Conservation (phyloP, 1,140 invertebrate genomes). For the Philotrypesis tridentata region DNA sequence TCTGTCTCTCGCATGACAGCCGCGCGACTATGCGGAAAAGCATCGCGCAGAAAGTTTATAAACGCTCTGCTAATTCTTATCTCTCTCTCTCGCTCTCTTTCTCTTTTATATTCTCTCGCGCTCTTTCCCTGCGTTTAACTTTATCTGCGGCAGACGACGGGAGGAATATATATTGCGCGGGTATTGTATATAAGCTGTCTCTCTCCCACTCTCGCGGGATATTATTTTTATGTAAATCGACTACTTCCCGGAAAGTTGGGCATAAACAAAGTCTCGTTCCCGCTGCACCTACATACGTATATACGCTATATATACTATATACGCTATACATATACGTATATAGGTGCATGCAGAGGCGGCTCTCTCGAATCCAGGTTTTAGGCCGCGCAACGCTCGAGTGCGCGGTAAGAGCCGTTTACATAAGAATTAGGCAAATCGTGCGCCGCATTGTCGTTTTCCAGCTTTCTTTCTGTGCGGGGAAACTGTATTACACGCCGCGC, state of each 20-base stretch:
- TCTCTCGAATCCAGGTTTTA: background rate
- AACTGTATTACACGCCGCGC: constrained; percentile 1
- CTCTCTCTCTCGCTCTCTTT: no score
- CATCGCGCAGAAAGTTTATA: background rate
- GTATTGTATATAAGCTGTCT: no score
- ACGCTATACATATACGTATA: no score
- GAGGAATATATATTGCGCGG: no score
- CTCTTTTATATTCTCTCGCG: no score
- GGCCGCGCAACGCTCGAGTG: constrained; percentile 12
- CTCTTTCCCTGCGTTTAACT: background rate
- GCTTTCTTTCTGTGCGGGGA: background rate
- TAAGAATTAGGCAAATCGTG: constrained; percentile 36
- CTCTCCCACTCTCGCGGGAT: background rate
- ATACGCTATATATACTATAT: no score
- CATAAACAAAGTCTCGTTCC: background rate
- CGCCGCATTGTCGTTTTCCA: constrained; percentile 6
- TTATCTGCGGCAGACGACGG: background rate
- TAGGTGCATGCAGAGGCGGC: no score
- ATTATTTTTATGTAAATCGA: constrained; percentile 16
- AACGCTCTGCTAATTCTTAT: no score
- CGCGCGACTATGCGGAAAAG: background rate
- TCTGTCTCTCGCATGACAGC: background rate
- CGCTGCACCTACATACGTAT: background rate
- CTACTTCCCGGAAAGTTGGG: background rate
- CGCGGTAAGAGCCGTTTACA: constrained; percentile 15